Evolutionary conservation across 2,888 invertebrate genomes (phyloP).

Genomic region (Tineola bisselliella): DNA sequence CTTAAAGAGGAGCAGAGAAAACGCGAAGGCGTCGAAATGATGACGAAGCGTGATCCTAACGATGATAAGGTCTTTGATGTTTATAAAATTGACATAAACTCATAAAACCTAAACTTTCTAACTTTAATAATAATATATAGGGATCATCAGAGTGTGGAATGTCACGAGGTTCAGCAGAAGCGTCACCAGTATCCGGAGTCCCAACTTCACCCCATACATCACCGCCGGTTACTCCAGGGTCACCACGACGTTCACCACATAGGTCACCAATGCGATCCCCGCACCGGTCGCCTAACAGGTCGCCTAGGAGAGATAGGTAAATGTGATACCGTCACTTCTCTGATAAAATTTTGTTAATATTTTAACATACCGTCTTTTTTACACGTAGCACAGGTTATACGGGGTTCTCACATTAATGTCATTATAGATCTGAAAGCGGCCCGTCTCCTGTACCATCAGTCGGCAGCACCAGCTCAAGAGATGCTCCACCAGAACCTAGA

Average conservation of each 20-base stretch:
- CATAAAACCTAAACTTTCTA: too few species aligned
- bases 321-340: too few species aligned
- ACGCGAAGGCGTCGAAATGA: slow-evolving; percentile 76
- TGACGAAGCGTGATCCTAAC: slow-evolving; percentile 67
- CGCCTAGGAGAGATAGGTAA: slow-evolving; percentile 47
- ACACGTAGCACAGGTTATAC: too few species aligned
- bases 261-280: slow-evolving; percentile 46
- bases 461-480: slow-evolving; percentile 59
- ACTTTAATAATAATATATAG: slow-evolving; percentile 22
- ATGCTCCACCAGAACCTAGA: slow-evolving; percentile 67
- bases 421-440: slow-evolving; percentile 46
- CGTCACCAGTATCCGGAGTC: slow-evolving; percentile 48
- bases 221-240: slow-evolving; percentile 51
- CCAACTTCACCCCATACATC: slow-evolving; percentile 43
- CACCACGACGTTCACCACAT: slow-evolving; percentile 50
- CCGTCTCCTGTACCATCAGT: slow-evolving; percentile 58
- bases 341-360: too few species aligned
- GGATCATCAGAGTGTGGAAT: slow-evolving; percentile 58
- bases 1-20: slow-evolving; percentile 91
- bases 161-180: slow-evolving; percentile 56
- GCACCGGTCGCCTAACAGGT: slow-evolving; percentile 44
- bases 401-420: too few species aligned
- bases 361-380: too few species aligned
- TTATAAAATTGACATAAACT: too few species aligned
- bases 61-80: slow-evolving; percentile 65